Conservation (phyloP, 2,113 vertebrate species). For the Pogona vitticeps region DNA sequence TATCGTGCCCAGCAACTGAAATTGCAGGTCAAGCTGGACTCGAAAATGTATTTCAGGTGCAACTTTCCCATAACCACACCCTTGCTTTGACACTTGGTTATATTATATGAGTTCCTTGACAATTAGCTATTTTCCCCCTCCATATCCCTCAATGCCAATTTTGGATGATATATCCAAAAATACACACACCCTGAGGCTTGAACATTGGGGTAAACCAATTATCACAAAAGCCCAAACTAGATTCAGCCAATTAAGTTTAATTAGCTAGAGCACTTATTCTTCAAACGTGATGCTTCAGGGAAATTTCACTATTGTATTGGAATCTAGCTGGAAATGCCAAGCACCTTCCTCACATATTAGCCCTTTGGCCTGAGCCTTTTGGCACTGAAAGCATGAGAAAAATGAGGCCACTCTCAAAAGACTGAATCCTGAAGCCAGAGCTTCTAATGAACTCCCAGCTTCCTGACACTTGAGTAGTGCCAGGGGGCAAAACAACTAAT, state of each 20-base stretch:
- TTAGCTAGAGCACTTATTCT: constrained; percentile 63
- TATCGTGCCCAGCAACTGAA: background rate
- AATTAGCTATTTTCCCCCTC: constrained; percentile 38
- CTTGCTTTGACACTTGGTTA: background rate
- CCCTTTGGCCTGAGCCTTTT: constrained; percentile 48
- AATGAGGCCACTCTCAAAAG: constrained; percentile 47
- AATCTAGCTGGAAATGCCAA: constrained; percentile 54
- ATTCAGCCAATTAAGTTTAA: constrained; percentile 74
- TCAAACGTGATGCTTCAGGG: constrained; percentile 63
- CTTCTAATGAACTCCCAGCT: constrained; percentile 26
- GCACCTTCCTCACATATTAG: constrained; percentile 53
- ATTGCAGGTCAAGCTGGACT: background rate
- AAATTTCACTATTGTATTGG: constrained; percentile 63
- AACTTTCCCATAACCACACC: background rate
- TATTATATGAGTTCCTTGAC: constrained; percentile 43
- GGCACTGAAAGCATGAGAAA: constrained; percentile 23
- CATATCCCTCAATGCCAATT: constrained; percentile 34
- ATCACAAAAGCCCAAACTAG: constrained; percentile 64
- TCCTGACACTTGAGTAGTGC: constrained; percentile 12
- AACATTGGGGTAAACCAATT: constrained; percentile 74
- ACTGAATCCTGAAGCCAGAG: constrained; percentile 33
- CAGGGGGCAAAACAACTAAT: constrained; percentile 7
- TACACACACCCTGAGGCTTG: constrained; percentile 54
- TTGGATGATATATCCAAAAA: constrained; percentile 52
- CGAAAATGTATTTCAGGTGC: background rate